Conservation (phyloP, 2,113 vertebrate genomes). For the Sylvia atricapilla region DNA sequence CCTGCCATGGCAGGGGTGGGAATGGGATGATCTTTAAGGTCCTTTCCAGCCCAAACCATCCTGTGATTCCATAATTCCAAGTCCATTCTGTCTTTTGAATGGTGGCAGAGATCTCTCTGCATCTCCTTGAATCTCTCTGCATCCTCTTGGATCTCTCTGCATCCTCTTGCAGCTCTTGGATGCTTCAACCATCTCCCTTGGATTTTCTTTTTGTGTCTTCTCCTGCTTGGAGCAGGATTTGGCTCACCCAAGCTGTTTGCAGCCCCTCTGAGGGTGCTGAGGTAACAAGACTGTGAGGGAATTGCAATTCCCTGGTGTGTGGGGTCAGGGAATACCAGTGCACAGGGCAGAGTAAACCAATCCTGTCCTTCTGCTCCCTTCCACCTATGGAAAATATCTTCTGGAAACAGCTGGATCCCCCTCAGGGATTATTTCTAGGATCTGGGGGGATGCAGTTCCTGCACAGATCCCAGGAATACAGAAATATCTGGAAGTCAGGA, state of each 20-base stretch:
- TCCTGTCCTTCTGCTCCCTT: neutral
- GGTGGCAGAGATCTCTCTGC: neutral
- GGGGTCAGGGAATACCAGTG: neutral
- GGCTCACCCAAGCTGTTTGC: neutral
- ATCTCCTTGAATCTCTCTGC: too few relatives aligned
- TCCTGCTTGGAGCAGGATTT: neutral
- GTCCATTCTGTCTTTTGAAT: neutral
- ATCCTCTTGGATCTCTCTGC: neutral
- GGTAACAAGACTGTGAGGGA: neutral
- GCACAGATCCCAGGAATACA: neutral
- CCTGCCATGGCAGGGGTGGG: neutral
- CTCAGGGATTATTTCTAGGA: neutral
- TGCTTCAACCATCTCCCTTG: neutral
- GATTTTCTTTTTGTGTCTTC: neutral
- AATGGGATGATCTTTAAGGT: fast-evolving
- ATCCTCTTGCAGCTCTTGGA: neutral
- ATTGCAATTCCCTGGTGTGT: fast-evolving
- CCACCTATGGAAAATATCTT: neutral
- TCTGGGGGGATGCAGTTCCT: fast-evolving
- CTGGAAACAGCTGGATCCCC: neutral
- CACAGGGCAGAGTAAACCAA: neutral
- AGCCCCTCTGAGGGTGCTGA: neutral
- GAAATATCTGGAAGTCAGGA: neutral
- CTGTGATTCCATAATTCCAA: neutral
- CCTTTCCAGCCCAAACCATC: neutral